These are phyloP conservation scores for Bradysia coprophila DNA, from an alignment of 1,140 invertebrate species.

Conservation along the genomic window DNA sequence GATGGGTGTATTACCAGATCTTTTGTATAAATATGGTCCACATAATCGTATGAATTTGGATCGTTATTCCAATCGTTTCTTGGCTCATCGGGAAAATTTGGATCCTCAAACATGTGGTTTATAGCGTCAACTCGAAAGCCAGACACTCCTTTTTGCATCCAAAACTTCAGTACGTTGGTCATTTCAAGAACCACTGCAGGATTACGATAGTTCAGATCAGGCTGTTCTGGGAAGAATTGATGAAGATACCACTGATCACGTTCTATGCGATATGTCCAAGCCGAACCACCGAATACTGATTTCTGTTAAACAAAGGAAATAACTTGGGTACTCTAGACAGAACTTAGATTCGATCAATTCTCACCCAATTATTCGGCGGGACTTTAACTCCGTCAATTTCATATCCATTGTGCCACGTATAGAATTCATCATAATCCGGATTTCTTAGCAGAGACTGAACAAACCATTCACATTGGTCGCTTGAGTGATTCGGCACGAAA, in stretches of 20 bases:
- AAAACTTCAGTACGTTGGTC: constrained; percentile 31
- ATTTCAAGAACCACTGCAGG: constrained; percentile 30
- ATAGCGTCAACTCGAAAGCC: constrained; percentile 3
- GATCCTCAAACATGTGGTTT: constrained; percentile 1
- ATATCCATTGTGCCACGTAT: constrained; percentile 47
- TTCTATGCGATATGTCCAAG: constrained; percentile 39
- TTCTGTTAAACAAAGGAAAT: constrained; percentile 5
- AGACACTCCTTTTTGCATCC: constrained; percentile 35
- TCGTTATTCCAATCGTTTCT: constrained; percentile 21
- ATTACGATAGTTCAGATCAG: constrained; percentile 42
- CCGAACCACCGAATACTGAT: constrained; percentile 32
- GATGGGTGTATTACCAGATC: constrained; percentile 15
- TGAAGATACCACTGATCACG: constrained; percentile 51
- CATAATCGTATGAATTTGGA: constrained; percentile 26
- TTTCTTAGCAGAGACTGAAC: constrained; percentile 34
- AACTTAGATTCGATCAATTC: too few species aligned
- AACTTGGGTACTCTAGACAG: too few species aligned
- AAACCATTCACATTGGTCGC: constrained; percentile 30
- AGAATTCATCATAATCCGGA: constrained; percentile 50
- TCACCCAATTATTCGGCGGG: constrained; percentile 65
- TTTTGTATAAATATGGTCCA: constrained; percentile 36
- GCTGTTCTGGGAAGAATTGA: constrained; percentile 31
- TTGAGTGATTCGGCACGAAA: constrained; percentile 52
- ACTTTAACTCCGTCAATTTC: constrained; percentile 23
- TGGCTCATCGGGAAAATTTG: constrained; percentile 25